phyloP scores from a whole-genome alignment of 2,113 vertebrate genomes.

The Neofelis nebulosa region DNA sequence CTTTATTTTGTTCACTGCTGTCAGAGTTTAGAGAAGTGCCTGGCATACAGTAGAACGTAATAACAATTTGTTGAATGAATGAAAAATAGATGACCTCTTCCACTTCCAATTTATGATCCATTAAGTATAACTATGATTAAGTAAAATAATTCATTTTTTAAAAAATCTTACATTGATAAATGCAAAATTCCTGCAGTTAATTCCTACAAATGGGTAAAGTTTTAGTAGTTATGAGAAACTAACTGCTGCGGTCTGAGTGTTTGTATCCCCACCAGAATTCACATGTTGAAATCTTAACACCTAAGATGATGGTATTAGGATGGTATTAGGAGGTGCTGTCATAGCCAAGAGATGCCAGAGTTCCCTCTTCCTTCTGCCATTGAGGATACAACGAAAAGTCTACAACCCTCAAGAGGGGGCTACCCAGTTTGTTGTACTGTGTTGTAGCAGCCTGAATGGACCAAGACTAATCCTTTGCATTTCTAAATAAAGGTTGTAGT shows the following conservation, averaged over 20 bases:
- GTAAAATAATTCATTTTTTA: slow-evolving; percentile 2
- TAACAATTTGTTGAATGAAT: not conserved
- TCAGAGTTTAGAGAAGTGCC: not conserved
- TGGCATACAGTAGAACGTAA: not conserved
- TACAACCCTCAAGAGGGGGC: not conserved
- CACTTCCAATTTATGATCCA: not conserved
- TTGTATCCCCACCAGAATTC: not conserved
- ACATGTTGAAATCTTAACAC: not conserved
- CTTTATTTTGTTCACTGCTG: not conserved
- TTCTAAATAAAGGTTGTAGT: not conserved
- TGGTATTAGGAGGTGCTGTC: not conserved
- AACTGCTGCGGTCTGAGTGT: not conserved
- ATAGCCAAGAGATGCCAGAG: not conserved
- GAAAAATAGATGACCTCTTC: not conserved
- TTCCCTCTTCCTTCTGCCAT: not conserved
- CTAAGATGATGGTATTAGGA: not conserved
- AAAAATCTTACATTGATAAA: not conserved
- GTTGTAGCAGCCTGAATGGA: not conserved
- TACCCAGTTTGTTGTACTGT: not conserved
- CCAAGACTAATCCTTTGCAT: not conserved
- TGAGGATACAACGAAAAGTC: not conserved
- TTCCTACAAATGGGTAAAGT: not conserved
- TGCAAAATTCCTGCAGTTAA: not conserved
- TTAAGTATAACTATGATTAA: slow-evolving; percentile 4
- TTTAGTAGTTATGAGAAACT: not conserved